Evolutionary conservation across 2,113 vertebrate species (phyloP).

Genomic region (Oryzias woworae): DNA sequence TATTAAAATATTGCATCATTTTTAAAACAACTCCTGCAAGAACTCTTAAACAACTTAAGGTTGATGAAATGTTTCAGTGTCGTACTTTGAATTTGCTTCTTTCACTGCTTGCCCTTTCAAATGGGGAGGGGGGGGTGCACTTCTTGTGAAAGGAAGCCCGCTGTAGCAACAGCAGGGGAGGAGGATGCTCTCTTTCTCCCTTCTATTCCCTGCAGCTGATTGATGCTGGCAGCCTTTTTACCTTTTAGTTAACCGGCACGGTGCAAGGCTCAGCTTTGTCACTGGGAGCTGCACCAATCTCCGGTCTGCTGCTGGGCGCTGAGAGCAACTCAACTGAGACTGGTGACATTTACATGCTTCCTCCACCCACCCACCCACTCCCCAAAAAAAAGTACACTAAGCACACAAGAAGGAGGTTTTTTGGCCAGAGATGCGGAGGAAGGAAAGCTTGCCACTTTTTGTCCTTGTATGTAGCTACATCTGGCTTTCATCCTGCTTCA

Average conservation of each 20-base stretch:
- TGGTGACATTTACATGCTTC: constrained; percentile 55
- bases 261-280: constrained; percentile 57
- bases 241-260: constrained; percentile 51
- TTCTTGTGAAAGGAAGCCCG: constrained; percentile 64
- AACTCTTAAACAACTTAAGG: no score
- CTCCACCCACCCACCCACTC: background rate
- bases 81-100: constrained; percentile 35
- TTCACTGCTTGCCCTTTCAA: constrained; percentile 69
- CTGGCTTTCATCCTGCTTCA: constrained; percentile 5
- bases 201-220: constrained; percentile 68
- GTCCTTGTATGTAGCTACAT: constrained; percentile 9
- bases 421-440: constrained; percentile 15
- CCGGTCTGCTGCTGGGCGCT: constrained; percentile 64
- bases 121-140: constrained; percentile 31
- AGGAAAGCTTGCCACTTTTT: constrained; percentile 15
- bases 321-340: constrained; percentile 53
- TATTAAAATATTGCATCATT: background rate
- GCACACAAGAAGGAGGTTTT: constrained; percentile 14
- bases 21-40: background rate
- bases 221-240: constrained; percentile 72
- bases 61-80: constrained; percentile 3
- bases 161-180: constrained; percentile 59
- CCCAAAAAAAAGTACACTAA: constrained; percentile 12
- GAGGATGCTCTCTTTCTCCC: constrained; percentile 64
- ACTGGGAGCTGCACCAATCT: constrained; percentile 62